Conservation (phyloP, 2,797 vertebrate species). For the Rhinogobio ventralis region DNA sequence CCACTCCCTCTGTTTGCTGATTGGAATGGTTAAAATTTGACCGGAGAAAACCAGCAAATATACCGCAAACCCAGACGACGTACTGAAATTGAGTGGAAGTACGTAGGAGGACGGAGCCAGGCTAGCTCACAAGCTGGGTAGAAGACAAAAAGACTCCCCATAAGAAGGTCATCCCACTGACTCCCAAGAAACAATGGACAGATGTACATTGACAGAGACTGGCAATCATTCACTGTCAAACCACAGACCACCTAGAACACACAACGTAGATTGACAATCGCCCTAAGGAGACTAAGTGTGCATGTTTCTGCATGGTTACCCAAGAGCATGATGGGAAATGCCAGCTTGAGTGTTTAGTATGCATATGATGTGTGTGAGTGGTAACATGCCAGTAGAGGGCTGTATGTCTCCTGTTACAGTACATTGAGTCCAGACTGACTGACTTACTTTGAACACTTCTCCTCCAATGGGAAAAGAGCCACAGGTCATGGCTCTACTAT, state of each 20-base stretch:
- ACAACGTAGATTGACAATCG: constrained; percentile 30
- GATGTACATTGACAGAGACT: constrained; percentile 26
- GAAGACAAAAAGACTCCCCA: neutral
- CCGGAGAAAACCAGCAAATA: no score
- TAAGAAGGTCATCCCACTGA: constrained; percentile 7
- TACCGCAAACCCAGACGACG: no score
- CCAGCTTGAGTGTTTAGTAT: constrained; percentile 34
- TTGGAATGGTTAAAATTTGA: no score
- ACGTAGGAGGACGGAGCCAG: no score
- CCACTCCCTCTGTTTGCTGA: no score
- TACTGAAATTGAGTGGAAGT: no score
- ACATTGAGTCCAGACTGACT: constrained; percentile 17
- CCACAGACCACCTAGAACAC: constrained; percentile 37
- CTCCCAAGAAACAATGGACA: constrained; percentile 17
- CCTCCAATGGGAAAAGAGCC: constrained; percentile 15
- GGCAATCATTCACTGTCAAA: constrained; percentile 45
- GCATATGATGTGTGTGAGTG: constrained; percentile 19
- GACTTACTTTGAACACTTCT: constrained; percentile 7
- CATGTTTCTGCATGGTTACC: constrained; percentile 15
- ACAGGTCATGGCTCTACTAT: constrained; percentile 11
- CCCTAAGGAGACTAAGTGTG: constrained; percentile 34
- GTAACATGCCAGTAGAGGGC: constrained; percentile 46
- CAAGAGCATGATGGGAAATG: constrained; percentile 23
- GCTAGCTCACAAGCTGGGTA: neutral
- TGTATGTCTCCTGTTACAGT: constrained; percentile 36